A percentile compares a stretch with the other conserved stretches of the same genome.
Evolutionary conservation across 2,888 invertebrate genomes (phyloP).

Genomic region (Hipparchia sbordonii): DNA sequence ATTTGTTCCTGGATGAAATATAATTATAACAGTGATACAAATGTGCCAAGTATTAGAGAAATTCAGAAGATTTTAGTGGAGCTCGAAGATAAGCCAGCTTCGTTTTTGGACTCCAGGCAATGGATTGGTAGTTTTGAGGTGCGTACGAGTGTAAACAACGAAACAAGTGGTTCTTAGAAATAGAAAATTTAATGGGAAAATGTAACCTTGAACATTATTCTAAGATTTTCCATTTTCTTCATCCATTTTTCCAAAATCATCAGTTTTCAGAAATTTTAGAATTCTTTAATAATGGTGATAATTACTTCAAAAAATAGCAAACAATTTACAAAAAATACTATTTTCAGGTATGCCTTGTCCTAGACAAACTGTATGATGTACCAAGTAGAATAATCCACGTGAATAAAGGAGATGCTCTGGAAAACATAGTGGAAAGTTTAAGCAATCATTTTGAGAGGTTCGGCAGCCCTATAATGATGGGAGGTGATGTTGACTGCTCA

Average conservation of each 20-base stretch:
- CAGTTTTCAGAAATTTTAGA: no score
- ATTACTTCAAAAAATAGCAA: no score
- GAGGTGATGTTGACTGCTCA: constrained; percentile 87
- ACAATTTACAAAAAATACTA: no score
- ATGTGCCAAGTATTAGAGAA: constrained; percentile 84
- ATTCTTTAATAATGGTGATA: no score
- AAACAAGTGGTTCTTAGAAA: no score
- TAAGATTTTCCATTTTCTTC: no score
- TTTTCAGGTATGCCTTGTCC: constrained; percentile 82
- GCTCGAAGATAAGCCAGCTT: constrained; percentile 84
- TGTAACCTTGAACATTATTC: no score
- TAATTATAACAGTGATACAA: constrained; percentile 51
- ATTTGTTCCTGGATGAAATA: constrained; percentile 85
- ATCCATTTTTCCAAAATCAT: no score
- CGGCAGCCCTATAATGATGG: constrained; percentile 89
- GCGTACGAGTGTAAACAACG: constrained; percentile 8
- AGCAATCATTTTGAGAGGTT: constrained; percentile 83
- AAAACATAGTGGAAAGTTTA: constrained; percentile 71
- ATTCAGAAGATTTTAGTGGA: constrained; percentile 85
- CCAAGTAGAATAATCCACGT: constrained; percentile 87
- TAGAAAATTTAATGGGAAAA: no score
- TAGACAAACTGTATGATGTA: constrained; percentile 84
- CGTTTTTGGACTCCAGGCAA: constrained; percentile 83
- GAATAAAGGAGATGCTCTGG: constrained; percentile 78
- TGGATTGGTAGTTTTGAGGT: constrained; percentile 89